Base-by-base conservation (phyloP, 2,113 vertebrate genomes). In the Pogonocichla stellata region DNA sequence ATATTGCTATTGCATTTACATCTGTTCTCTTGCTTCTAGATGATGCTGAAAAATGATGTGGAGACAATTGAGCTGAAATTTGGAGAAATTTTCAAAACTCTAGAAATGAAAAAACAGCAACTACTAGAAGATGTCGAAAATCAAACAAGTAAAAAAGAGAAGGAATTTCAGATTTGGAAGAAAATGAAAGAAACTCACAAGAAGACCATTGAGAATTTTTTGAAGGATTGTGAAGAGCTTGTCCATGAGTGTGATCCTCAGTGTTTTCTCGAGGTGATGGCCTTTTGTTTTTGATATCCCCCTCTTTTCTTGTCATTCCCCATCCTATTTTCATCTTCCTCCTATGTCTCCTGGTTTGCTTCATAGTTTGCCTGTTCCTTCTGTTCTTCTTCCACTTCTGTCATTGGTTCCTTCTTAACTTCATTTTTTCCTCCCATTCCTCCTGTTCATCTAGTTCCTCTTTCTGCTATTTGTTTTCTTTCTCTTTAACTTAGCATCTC, bases 181-280 rank as follows among this genome's bases (percentile, higher is more conserved):
- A 96, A 96, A 81, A 96, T 97, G 91, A 97, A 97, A 74, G 95
- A 96, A 78, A 93, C 83, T 72, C 93, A 97, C 38, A 97, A 90
- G 73, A 96, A 96, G 70, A 97, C 97, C 6, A 86, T 96, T 80
- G 97, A 97, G 80, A 96, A 93, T 57, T 96, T 96, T 64, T 86
- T 98, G 72, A 96, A 95, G 74, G 97, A 98, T 11, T 98, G 97
- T 94, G 97, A 97, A 79, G 96, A 95, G 28, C 87, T 98, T 79
- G 94, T 97, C 74, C 93, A 98, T 81, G 97, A 98, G 57, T 96
- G 92, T 87, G 96, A 98, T 93, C 97, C 97, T 80, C 94, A 96
- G 67, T 73, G 60, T 51, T 98, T 98, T 83, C 91, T 98, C 43
- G 95, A 97, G 97, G 97, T 98, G 70, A 96, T 70, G 67, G 53